phyloP scores from a whole-genome alignment of 2,113 vertebrate species.

The Hemiprocne comata region DNA sequence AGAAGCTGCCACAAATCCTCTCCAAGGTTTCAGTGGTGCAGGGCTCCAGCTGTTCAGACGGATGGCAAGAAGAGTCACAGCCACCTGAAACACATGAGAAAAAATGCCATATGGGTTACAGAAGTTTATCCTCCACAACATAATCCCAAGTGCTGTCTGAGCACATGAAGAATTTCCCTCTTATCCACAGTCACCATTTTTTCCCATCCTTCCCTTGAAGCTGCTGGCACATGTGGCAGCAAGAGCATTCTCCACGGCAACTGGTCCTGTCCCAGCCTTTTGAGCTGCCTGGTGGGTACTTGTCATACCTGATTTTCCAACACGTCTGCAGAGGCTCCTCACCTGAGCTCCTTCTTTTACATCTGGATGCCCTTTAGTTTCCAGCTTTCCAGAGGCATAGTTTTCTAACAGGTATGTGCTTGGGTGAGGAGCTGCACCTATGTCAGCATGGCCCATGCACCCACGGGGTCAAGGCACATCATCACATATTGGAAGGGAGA shows the following conservation, averaged over 20 bases:
- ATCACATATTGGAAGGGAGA: neutral
- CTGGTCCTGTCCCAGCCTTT: neutral
- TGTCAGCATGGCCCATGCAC: neutral
- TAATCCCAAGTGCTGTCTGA: rapidly evolving
- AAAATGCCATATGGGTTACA: rapidly evolving
- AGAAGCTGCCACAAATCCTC: rapidly evolving
- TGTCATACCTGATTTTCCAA: neutral
- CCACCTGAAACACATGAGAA: neutral
- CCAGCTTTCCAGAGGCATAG: neutral
- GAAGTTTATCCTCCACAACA: neutral
- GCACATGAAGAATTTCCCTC: neutral
- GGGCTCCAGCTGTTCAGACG: neutral
- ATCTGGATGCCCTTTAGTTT: neutral
- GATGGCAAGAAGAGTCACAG: rapidly evolving
- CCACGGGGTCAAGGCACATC: neutral
- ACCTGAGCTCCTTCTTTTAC: neutral
- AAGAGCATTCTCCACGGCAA: rapidly evolving
- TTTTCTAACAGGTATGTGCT: neutral
- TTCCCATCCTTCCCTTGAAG: neutral
- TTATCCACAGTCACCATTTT: neutral
- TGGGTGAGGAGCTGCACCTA: neutral
- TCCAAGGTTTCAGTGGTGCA: neutral
- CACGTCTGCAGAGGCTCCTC: neutral
- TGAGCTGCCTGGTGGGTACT: rapidly evolving
- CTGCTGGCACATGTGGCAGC: neutral